phyloP scores from a whole-genome alignment of 2,888 invertebrate genomes.

The Aelia acuminata region DNA sequence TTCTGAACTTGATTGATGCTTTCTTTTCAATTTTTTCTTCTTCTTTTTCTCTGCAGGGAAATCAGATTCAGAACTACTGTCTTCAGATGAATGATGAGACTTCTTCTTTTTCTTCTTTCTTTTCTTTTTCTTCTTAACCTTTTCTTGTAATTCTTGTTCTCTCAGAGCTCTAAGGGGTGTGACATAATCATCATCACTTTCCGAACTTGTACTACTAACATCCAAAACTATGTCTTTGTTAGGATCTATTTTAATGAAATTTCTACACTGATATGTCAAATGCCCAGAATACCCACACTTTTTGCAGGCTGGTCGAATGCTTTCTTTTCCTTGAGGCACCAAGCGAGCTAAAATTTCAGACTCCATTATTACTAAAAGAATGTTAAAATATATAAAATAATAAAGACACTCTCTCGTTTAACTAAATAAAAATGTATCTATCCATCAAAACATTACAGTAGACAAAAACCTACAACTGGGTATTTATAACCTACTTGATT shows the following conservation, averaged over 20 bases:
- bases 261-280: constrained; percentile 94
- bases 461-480: background rate
- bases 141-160: constrained; percentile 82
- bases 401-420: background rate
- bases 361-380: constrained; percentile 68
- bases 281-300: constrained; percentile 98
- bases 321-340: constrained; percentile 79
- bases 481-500: constrained; percentile 10
- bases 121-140: constrained; percentile 74
- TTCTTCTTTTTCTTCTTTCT: constrained; percentile 73
- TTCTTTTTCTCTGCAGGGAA: constrained; percentile 68
- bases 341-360: constrained; percentile 72
- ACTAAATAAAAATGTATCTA: background rate
- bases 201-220: constrained; percentile 94
- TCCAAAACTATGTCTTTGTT: constrained; percentile 93
- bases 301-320: constrained; percentile 88
- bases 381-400: background rate
- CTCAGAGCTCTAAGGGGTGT: constrained; percentile 87
- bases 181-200: constrained; percentile 84
- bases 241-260: constrained; percentile 93
- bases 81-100: constrained; percentile 67
- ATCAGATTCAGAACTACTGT: constrained; percentile 67
- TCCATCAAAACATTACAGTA: background rate
- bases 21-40: constrained; percentile 69
- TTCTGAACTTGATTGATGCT: constrained; percentile 61